phyloP scores from a whole-genome alignment of 30 jellyfish, hydroid and myxozoan genomes.

The Cassiopea xamachana region DNA sequence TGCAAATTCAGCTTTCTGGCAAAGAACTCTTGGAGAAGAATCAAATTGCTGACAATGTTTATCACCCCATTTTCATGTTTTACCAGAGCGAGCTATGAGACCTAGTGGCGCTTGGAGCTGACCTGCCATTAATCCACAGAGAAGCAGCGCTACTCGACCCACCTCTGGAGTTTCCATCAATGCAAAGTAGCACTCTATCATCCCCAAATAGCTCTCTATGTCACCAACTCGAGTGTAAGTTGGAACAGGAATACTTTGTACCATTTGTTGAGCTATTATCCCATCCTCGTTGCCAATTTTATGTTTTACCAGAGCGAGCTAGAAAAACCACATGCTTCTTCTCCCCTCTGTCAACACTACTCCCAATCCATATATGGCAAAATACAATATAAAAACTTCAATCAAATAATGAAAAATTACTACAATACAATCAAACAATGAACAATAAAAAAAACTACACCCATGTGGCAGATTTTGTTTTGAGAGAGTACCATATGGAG shows the following conservation, averaged over 20 bases:
- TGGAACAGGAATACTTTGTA: background rate
- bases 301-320: background rate
- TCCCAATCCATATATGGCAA: too few relatives aligned
- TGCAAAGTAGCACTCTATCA: background rate
- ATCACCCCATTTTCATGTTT: slow-evolving; percentile 42
- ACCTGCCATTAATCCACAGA: background rate
- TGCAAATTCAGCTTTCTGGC: slow-evolving; percentile 87
- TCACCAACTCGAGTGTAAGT: background rate
- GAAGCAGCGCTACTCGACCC: background rate
- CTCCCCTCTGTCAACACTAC: too few relatives aligned
- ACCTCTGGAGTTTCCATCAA: background rate
- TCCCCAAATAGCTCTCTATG: background rate
- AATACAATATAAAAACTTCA: too few relatives aligned
- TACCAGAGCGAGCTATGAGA: background rate
- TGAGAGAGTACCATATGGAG: background rate
- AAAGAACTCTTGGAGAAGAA: slow-evolving; percentile 33
- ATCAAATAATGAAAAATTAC: too few relatives aligned
- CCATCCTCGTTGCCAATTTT: background rate
- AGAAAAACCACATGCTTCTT: background rate
- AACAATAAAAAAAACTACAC: too few relatives aligned
- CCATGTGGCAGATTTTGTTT: slow-evolving; percentile 69
- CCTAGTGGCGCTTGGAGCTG: background rate
- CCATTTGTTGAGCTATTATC: background rate
- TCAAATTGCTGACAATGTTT: slow-evolving; percentile 57
- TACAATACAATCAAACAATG: too few relatives aligned